Percentiles rank a stretch among this genome's conserved stretches.
phyloP scores from a whole-genome alignment of 92 coral and sea anemone genomes.

The Actinernus sp. region DNA sequence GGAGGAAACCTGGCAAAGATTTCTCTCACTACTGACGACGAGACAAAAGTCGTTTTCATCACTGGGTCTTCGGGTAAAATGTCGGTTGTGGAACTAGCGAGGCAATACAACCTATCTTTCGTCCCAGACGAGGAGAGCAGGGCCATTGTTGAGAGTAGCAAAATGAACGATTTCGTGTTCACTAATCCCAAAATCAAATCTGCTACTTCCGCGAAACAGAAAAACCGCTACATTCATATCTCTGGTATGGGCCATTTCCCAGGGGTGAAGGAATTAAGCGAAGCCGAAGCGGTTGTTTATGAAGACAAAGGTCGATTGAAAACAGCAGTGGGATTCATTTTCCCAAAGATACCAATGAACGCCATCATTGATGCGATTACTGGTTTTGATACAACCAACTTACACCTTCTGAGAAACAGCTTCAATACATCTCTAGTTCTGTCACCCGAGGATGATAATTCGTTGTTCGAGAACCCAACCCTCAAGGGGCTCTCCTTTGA shows the following conservation, averaged over 20 bases:
- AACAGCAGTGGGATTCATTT: conserved; percentile 85
- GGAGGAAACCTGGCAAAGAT: conserved; percentile 81
- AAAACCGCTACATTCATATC: conserved; percentile 72
- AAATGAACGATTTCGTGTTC: conserved; percentile 85
- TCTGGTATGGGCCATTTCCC: conserved; percentile 88
- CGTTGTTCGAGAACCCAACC: conserved; percentile 88
- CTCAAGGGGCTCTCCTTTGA: conserved; percentile 81
- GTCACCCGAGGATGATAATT: conserved; percentile 76
- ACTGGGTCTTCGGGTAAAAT: conserved; percentile 72
- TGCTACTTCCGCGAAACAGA: conserved; percentile 52
- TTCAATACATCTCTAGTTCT: conserved; percentile 86
- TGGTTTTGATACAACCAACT: conserved; percentile 77
- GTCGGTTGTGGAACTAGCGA: conserved; percentile 69
- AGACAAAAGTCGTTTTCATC: conserved; percentile 68
- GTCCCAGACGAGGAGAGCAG: conserved; percentile 84
- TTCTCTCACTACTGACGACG: conserved; percentile 71
- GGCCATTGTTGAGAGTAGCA: conserved; percentile 78
- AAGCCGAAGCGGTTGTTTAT: conserved; percentile 94
- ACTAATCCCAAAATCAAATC: conserved; percentile 73
- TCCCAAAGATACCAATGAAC: conserved; percentile 85
- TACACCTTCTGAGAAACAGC: conserved; percentile 73
- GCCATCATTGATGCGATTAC: conserved; percentile 90
- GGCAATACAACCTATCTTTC: conserved; percentile 74
- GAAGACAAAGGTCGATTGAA: conserved; percentile 78
- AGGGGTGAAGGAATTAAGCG: conserved; percentile 82